Percentiles rank a stretch among this genome's conserved stretches.
phyloP scores from a whole-genome alignment of 2,113 vertebrate species.

The Alosa alosa region DNA sequence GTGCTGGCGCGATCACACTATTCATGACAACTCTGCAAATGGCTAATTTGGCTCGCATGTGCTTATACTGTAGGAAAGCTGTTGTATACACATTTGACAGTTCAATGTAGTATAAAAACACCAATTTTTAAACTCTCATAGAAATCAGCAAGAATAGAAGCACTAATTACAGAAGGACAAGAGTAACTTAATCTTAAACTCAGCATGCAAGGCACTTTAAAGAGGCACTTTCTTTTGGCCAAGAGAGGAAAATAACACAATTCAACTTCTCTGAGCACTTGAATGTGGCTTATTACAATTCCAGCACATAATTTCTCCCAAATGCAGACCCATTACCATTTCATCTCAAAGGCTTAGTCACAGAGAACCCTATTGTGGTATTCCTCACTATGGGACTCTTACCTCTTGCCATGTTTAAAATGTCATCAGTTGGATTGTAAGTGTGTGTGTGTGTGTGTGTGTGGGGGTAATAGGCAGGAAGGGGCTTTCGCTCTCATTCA shows the following conservation, averaged over 20 bases:
- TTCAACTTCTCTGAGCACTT: neutral
- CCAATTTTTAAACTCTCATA: neutral
- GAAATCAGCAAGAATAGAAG: neutral
- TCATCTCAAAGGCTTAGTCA: constrained; percentile 11
- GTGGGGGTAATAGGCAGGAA: neutral
- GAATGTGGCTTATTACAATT: neutral
- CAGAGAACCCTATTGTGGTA: neutral
- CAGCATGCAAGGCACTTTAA: neutral
- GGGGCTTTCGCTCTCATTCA: constrained; percentile 17
- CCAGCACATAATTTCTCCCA: constrained; percentile 25
- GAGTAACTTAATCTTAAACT: neutral
- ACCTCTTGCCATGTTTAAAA: neutral
- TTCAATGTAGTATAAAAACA: neutral
- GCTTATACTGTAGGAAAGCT: neutral
- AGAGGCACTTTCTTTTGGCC: neutral
- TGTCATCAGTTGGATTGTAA: constrained; percentile 23
- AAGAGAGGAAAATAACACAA: neutral
- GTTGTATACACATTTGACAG: neutral
- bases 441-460: neutral
- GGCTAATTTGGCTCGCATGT: neutral
- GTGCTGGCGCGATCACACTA: neutral
- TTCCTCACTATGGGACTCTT: neutral
- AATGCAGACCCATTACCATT: constrained; percentile 18
- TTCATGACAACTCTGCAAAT: neutral
- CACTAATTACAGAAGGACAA: neutral